A percentile compares a stretch with the other conserved stretches of the same genome.
These are phyloP conservation scores for Clostera curtula DNA, from an alignment of 2,888 invertebrate genomes.

Conservation along the genomic window DNA sequence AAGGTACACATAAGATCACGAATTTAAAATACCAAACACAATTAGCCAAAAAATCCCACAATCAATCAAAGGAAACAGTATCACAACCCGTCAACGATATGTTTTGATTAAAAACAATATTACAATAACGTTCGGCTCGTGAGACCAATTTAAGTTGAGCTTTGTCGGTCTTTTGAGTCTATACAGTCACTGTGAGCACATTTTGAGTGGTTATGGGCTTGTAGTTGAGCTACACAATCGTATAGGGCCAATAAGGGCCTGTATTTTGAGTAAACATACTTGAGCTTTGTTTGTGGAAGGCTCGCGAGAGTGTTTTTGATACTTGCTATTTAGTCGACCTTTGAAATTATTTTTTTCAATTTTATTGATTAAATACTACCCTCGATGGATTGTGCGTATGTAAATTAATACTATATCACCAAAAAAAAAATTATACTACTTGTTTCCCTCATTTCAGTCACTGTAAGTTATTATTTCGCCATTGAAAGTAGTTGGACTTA, in stretches of 20 bases:
- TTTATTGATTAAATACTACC: too few species aligned
- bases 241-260: slow-evolving; percentile 44
- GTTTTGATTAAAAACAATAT: slow-evolving; percentile 58
- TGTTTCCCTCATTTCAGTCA: too few species aligned
- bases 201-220: slow-evolving; percentile 49
- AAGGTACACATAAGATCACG: neutral
- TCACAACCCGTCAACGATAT: slow-evolving; percentile 40
- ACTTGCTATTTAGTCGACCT: too few species aligned
- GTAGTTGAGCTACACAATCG: slow-evolving; percentile 43
- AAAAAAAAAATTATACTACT: too few species aligned
- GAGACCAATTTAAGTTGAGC: slow-evolving; percentile 38
- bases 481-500: too few species aligned
- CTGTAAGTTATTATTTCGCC: too few species aligned
- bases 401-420: too few species aligned
- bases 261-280: slow-evolving; percentile 68
- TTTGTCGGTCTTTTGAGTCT: slow-evolving; percentile 32
- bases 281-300: slow-evolving; percentile 45
- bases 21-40: slow-evolving; percentile 3
- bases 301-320: slow-evolving; percentile 36
- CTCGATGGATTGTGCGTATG: too few species aligned
- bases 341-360: slow-evolving; percentile 7
- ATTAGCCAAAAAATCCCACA: slow-evolving; percentile 38
- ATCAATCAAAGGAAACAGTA: slow-evolving; percentile 51
- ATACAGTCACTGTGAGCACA: slow-evolving; percentile 38
- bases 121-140: slow-evolving; percentile 32